A percentile compares a stretch with the other conserved stretches of the same genome.
These are phyloP conservation scores for Camponotus floridanus DNA, from an alignment of 1,140 invertebrate genomes.

Conservation along the genomic window DNA sequence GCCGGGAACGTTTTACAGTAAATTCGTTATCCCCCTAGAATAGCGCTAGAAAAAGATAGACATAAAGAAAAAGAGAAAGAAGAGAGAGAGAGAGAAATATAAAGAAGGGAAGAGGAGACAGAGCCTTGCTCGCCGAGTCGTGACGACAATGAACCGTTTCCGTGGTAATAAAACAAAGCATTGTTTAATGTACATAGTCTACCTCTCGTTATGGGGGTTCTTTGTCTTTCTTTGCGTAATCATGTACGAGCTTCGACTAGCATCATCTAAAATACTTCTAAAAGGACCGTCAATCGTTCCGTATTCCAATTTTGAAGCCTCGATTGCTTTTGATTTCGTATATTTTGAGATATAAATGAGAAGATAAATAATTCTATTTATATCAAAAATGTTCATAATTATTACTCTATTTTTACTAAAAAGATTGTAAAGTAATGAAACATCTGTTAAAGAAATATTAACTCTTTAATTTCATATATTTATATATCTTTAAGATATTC, in stretches of 20 bases:
- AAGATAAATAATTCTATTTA: background rate
- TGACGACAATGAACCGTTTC: slow-evolving; percentile 70
- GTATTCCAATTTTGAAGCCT: background rate
- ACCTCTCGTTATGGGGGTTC: slow-evolving; percentile 15
- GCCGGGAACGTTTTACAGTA: slow-evolving; percentile 59
- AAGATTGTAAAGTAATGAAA: background rate
- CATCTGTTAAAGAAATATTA: background rate
- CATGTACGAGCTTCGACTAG: slow-evolving; percentile 3
- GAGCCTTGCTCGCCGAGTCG: slow-evolving; percentile 55
- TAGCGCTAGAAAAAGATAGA: background rate
- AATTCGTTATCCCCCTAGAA: slow-evolving; percentile 69
- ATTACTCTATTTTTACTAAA: background rate
- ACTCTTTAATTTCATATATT: background rate
- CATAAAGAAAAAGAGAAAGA: background rate
- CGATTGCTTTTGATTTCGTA: background rate
- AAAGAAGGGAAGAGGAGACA: background rate
- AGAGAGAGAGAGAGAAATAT: background rate
- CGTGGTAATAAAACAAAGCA: slow-evolving; percentile 65
- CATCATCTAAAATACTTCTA: background rate
- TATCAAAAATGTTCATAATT: background rate
- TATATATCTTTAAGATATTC: background rate
- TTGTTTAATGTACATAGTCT: slow-evolving; percentile 62
- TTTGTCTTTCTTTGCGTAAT: slow-evolving; percentile 31
- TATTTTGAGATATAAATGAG: background rate
- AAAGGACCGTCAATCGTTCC: background rate